These are phyloP conservation scores for Larimichthys polyactis DNA, from an alignment of 2,113 vertebrate species.

Conservation along the genomic window DNA sequence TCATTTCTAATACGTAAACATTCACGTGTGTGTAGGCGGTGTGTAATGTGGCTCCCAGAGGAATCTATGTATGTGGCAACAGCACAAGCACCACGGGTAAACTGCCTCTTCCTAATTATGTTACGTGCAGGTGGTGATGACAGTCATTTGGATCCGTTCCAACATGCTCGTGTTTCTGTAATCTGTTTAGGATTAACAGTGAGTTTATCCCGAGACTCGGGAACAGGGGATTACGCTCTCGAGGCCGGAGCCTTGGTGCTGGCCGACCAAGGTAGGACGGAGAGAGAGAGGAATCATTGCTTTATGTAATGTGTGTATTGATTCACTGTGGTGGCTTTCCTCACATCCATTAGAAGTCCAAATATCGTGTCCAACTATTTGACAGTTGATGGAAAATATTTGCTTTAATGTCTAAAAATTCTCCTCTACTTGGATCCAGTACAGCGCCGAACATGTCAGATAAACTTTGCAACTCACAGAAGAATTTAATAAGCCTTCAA, in stretches of 20 bases:
- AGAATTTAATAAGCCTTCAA: background rate
- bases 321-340: background rate
- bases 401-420: background rate
- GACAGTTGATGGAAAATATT: background rate
- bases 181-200: slow-evolving; percentile 90
- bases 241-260: slow-evolving; percentile 97
- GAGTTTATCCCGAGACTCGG: slow-evolving; percentile 91
- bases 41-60: slow-evolving; percentile 94
- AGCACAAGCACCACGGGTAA: slow-evolving; percentile 92
- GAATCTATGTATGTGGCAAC: slow-evolving; percentile 98
- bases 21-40: slow-evolving; percentile 84
- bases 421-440: too few species aligned
- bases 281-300: background rate
- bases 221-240: slow-evolving; percentile 94
- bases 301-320: rapidly evolving
- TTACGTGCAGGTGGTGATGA: background rate
- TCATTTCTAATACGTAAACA: background rate
- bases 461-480: too few species aligned
- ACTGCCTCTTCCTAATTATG: background rate
- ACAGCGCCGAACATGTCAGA: too few species aligned
- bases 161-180: background rate
- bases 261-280: slow-evolving; percentile 93
- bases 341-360: background rate
- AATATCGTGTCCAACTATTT: background rate
- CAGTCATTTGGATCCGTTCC: background rate